Evolutionary conservation across 2,888 invertebrate species (phyloP).

Genomic region (Phortica magna): DNA sequence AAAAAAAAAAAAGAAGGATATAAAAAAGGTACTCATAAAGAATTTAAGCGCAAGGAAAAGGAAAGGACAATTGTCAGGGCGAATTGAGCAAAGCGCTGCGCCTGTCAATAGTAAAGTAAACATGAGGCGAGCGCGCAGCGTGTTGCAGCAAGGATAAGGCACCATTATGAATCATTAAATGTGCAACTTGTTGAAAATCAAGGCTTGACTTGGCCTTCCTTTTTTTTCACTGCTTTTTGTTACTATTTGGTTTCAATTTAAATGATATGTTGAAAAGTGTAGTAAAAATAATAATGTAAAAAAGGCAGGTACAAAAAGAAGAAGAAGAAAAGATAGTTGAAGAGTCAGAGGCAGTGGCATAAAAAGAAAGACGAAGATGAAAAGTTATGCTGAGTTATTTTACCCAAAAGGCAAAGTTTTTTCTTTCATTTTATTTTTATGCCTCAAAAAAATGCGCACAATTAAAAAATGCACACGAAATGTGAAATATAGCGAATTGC

Average conservation of each 20-base stretch:
- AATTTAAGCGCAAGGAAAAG: background rate
- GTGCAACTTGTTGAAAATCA: constrained; percentile 68
- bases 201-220: constrained; percentile 50
- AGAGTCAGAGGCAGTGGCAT: background rate
- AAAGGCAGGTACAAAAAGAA: background rate
- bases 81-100: constrained; percentile 37
- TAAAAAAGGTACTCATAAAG: constrained; percentile 1
- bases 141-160: background rate
- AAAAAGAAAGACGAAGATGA: too few species aligned
- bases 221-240: background rate
- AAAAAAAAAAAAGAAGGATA: too few species aligned
- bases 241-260: background rate
- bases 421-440: too few species aligned
- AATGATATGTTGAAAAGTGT: background rate
- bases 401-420: too few species aligned
- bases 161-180: constrained; percentile 66
- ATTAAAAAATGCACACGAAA: too few species aligned
- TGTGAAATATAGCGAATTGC: too few species aligned
- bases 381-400: too few species aligned
- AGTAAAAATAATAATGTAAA: background rate
- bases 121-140: background rate
- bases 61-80: constrained; percentile 43
- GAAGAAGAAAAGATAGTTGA: background rate
- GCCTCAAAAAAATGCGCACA: too few species aligned
- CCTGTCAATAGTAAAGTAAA: background rate